Percentiles rank a stretch among this genome's conserved stretches.
phyloP scores from a whole-genome alignment of 1,140 invertebrate species.

The Leptinotarsa defecta region DNA sequence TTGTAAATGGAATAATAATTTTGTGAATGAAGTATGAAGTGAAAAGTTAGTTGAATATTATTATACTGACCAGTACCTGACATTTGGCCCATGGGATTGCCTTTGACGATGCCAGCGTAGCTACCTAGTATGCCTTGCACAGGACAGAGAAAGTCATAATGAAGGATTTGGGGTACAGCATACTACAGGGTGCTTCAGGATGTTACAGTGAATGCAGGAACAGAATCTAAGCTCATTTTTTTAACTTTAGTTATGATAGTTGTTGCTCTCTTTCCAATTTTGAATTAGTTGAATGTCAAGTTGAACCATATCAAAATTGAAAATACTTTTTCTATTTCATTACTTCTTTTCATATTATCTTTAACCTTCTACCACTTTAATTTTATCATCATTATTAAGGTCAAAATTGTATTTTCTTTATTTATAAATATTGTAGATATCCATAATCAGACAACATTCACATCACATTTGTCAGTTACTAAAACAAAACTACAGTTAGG shows the following conservation, averaged over 20 bases:
- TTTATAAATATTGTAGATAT: too few relatives aligned
- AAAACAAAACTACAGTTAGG: too few relatives aligned
- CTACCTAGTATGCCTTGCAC: constrained; percentile 61
- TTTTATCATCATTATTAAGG: too few relatives aligned
- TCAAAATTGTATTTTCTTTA: too few relatives aligned
- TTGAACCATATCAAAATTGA: too few relatives aligned
- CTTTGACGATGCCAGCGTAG: constrained; percentile 67
- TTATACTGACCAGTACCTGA: constrained; percentile 64
- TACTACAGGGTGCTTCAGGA: constrained; percentile 38
- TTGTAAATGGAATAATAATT: too few relatives aligned
- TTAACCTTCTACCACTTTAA: too few relatives aligned
- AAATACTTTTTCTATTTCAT: too few relatives aligned
- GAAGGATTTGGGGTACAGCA: constrained; percentile 47
- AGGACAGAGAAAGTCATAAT: constrained; percentile 54
- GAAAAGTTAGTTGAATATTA: constrained; percentile 17
- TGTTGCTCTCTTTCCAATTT: background rate
- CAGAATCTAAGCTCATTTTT: constrained; percentile 9
- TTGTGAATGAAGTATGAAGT: background rate
- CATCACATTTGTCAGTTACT: too few relatives aligned
- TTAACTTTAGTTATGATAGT: background rate
- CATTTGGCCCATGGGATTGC: constrained; percentile 61
- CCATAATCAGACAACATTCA: too few relatives aligned
- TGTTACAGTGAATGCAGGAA: constrained; percentile 18
- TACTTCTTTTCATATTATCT: too few relatives aligned
- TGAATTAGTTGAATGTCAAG: background rate